Evolutionary conservation across 2,113 vertebrate genomes (phyloP).

Genomic region (Heterotis niloticus): DNA sequence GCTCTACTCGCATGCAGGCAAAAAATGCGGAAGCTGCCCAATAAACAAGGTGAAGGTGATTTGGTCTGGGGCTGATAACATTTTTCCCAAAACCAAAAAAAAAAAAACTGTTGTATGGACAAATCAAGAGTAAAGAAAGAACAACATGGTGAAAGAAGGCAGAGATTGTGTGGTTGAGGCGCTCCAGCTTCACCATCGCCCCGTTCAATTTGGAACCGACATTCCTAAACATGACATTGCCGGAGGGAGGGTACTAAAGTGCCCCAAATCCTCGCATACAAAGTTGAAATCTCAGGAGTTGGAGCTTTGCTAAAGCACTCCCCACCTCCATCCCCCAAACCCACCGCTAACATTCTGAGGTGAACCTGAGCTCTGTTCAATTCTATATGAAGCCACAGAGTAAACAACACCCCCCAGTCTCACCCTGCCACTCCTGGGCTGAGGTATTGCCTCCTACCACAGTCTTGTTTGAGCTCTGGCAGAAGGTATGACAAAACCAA

Average conservation of each 20-base stretch:
- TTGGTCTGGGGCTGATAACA: not conserved
- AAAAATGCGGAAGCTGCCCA: constrained; percentile 3
- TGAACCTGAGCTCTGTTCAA: not conserved
- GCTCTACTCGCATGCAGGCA: not conserved
- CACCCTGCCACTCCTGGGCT: too few relatives aligned
- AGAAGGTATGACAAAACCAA: not conserved
- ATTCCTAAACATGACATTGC: too few relatives aligned
- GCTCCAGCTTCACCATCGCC: too few relatives aligned
- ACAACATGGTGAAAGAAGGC: too few relatives aligned
- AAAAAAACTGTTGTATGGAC: too few relatives aligned
- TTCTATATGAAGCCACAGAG: not conserved
- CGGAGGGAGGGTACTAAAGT: not conserved
- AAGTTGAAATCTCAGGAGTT: not conserved
- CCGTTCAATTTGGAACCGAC: not conserved
- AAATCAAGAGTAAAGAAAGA: too few relatives aligned
- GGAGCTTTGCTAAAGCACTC: not conserved
- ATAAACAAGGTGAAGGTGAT: not conserved
- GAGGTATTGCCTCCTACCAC: not conserved
- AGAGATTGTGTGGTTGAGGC: too few relatives aligned
- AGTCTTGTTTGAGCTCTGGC: not conserved
- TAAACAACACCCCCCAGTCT: not conserved
- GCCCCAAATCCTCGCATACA: not conserved
- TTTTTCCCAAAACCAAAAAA: constrained; percentile 1
- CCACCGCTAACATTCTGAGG: too few relatives aligned
- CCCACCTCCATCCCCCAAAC: not conserved